Conservation (phyloP, 2,888 invertebrate genomes). For the Sarcophaga caerulescens region DNA sequence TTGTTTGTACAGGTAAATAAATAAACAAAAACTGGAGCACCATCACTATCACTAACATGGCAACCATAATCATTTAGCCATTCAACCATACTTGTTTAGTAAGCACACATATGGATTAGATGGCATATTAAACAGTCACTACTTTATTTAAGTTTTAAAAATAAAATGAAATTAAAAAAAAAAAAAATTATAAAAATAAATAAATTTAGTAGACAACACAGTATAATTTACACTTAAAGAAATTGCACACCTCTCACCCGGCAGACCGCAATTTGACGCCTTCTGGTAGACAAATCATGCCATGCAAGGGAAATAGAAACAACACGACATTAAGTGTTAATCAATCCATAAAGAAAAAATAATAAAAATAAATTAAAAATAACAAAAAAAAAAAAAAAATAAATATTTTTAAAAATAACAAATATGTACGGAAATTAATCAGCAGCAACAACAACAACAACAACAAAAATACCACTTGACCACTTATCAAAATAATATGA, state of each 20-base stretch:
- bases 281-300: conserved; percentile 17
- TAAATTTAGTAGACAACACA: neutral
- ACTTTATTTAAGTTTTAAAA: neutral
- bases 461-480: conserved; percentile 57
- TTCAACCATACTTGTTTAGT: neutral
- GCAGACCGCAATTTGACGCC: neutral
- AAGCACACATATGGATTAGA: neutral
- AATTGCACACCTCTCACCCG: neutral
- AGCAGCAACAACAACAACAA: neutral
- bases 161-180: neutral
- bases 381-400: conserved; percentile 7
- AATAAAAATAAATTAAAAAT: conserved; percentile 19
- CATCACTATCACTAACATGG: neutral
- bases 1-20: conserved; percentile 1
- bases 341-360: conserved; percentile 33
- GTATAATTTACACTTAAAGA: conserved; percentile 25
- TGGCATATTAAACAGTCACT: neutral
- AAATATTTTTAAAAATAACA: neutral
- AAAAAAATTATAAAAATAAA: conserved; percentile 11
- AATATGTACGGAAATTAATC: neutral
- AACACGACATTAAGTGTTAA: conserved; percentile 13
- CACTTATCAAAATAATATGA: conserved; percentile 58
- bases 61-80: neutral
- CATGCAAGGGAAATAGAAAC: conserved; percentile 1
- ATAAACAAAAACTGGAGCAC: conserved; percentile 42